phyloP scores from a whole-genome alignment of 2,113 vertebrate genomes.

The Miniopterus natalensis region DNA sequence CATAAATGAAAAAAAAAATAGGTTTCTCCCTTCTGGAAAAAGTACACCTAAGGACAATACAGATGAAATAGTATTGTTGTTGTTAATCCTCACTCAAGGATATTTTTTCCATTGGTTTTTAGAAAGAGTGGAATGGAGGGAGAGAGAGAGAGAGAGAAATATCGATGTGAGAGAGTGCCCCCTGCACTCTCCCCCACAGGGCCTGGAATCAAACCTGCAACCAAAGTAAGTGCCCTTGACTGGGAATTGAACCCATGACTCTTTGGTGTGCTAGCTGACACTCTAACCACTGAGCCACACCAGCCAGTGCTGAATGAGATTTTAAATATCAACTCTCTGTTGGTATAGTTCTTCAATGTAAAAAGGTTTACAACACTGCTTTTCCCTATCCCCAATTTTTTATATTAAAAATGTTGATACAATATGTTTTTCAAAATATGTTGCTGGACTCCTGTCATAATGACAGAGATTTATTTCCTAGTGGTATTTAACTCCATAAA shows the following conservation, averaged over 20 bases:
- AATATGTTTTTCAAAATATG: background rate
- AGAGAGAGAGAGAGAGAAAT: no score
- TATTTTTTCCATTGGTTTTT: no score
- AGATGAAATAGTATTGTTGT: background rate
- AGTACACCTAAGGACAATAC: background rate
- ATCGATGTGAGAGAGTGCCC: no score
- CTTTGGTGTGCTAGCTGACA: no score
- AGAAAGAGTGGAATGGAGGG: no score
- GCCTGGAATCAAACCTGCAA: no score
- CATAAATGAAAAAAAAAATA: background rate
- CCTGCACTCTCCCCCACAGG: no score
- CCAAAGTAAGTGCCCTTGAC: no score
- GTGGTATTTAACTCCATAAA: constrained; percentile 38
- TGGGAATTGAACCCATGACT: no score
- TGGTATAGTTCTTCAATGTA: background rate
- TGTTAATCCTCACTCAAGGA: no score
- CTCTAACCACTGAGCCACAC: no score
- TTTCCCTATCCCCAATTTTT: background rate
- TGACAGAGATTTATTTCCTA: background rate
- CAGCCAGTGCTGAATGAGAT: background rate
- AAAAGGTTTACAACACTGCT: background rate
- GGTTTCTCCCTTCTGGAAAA: background rate
- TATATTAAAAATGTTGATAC: background rate
- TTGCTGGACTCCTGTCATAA: background rate
- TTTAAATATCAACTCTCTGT: background rate